Evolutionary conservation across 37 sponge, comb jelly and placozoan genomes (phyloP), one percentile per base, ranked within the genome.

Genomic region (Spongia lamella): DNA sequence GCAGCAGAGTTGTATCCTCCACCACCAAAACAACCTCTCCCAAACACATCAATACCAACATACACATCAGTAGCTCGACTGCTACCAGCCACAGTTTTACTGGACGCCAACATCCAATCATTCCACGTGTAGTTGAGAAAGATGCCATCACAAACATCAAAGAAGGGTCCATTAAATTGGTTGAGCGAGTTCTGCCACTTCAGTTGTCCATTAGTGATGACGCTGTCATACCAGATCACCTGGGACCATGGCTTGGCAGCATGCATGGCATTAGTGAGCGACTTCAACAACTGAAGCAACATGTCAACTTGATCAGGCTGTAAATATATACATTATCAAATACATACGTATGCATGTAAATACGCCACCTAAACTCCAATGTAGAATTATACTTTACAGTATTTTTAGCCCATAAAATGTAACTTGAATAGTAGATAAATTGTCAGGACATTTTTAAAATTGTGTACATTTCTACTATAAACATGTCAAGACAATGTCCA

Each of bases 151-250:
- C 99, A 97, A 19, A 79, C 65, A 25, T 82, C 82, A 79, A 97
- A 94, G 82, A 88, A 97, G 4, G 69, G 20, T 68, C 55, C 16
- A 63, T 96, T 96, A 38, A 75, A 55, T 6, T 92, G 66, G 60
- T 92, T 97, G 19, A 97, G 77, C 20, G 32, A 37, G 64, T 94
- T 94, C 76, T 97, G 99, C 99, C 99, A 97, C 33, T 78, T 76
- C n/a, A 97, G 88, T 38, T 91, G 47, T 26, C 99, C 99, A n/a
- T 71, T 56, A 21, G 21, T 25, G 7, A 88, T 94, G 19, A 97
- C 93, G 59, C 93, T 91, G 82, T 97, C 99, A 67, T 97, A 97
- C 99, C 99, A 97, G 24, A 97, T 83, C 39, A 97, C 88, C 75
- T 79, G 82, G 51, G 89, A 89, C 34, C 90, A 71, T 40, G 90